These are phyloP conservation scores for Drosophila koepferae DNA, from an alignment of 2,888 invertebrate genomes.

Conservation along the genomic window DNA sequence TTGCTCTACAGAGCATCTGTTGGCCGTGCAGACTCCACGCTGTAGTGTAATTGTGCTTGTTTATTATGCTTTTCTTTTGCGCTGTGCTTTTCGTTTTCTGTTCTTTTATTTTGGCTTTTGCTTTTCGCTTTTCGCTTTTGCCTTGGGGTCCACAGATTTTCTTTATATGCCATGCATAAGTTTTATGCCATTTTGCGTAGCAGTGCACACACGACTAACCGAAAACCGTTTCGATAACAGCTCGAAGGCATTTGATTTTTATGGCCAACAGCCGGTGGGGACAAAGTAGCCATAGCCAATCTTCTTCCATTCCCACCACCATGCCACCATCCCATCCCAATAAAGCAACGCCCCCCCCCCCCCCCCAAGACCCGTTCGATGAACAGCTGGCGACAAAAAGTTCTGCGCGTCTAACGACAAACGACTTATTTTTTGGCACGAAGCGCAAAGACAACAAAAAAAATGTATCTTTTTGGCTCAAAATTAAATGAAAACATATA, in stretches of 20 bases:
- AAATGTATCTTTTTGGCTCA: slow-evolving; percentile 62
- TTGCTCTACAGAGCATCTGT: background rate
- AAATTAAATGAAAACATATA: slow-evolving; percentile 78
- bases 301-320: background rate
- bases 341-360: background rate
- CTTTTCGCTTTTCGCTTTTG: slow-evolving; percentile 27
- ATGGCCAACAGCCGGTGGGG: slow-evolving; percentile 55
- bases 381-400: slow-evolving; percentile 63
- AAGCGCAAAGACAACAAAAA: slow-evolving; percentile 51
- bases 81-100: slow-evolving; percentile 1
- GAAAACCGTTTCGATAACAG: slow-evolving; percentile 62
- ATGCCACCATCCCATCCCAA: no score
- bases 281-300: slow-evolving; percentile 15
- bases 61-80: slow-evolving; percentile 9
- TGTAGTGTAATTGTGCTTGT: background rate
- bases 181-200: slow-evolving; percentile 46
- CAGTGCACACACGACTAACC: slow-evolving; percentile 27
- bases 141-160: slow-evolving; percentile 52
- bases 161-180: slow-evolving; percentile 55
- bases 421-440: slow-evolving; percentile 62
- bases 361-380: background rate
- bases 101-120: slow-evolving; percentile 14
- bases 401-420: slow-evolving; percentile 36
- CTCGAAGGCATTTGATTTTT: slow-evolving; percentile 67
- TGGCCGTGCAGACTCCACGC: background rate